Evolutionary conservation across 2,113 vertebrate genomes (phyloP).

Genomic region (Macrotis lagotis): DNA sequence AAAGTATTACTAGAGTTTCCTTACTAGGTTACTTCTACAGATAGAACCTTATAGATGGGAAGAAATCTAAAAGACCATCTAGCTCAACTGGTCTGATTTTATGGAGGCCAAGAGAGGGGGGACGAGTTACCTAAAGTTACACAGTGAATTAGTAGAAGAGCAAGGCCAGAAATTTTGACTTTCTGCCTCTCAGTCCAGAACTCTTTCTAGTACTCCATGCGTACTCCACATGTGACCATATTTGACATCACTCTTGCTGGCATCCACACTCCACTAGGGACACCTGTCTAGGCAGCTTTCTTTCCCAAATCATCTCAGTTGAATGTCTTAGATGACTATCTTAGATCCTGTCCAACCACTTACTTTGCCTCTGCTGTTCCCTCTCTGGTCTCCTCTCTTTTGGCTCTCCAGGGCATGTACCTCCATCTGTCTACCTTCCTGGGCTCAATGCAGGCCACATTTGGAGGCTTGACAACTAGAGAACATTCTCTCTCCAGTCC

Average conservation of each 20-base stretch:
- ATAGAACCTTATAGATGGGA: background rate
- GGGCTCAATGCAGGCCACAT: slow-evolving; percentile 82
- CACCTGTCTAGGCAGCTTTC: background rate
- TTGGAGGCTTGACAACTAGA: slow-evolving; percentile 83
- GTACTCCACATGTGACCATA: background rate
- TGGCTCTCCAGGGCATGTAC: slow-evolving; percentile 67
- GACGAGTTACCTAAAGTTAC: background rate
- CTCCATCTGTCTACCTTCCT: slow-evolving; percentile 71
- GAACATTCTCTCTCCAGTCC: slow-evolving; percentile 71
- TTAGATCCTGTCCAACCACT: background rate
- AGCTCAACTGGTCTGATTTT: background rate
- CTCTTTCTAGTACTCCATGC: background rate
- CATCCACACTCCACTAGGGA: accelerated
- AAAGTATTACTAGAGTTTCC: background rate
- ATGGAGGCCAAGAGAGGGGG: background rate
- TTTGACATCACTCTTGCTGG: background rate
- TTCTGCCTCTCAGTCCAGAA: background rate
- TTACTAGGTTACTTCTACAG: background rate
- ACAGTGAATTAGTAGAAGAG: background rate
- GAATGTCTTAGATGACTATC: slow-evolving; percentile 39
- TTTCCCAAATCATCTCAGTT: background rate
- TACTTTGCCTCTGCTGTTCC: background rate
- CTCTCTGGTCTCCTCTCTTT: slow-evolving; percentile 68
- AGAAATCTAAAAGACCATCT: background rate
- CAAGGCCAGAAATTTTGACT: background rate